Conservation (phyloP, 92 coral and sea anemone genomes). For the Zoanthus sociatus region DNA sequence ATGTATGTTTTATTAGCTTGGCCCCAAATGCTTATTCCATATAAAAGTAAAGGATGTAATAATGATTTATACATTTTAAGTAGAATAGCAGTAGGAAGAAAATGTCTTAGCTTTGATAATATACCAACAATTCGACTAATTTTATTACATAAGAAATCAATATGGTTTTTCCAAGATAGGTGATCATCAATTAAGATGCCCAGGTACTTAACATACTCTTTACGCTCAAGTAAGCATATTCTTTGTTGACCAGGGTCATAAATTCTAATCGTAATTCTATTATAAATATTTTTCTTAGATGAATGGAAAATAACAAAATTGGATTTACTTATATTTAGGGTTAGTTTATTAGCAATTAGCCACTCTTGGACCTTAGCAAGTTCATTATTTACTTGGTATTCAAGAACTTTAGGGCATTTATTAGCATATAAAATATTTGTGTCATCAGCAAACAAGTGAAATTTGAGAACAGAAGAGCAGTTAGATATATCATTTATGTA, state of each 20-base stretch:
- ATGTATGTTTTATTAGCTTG: too few species aligned
- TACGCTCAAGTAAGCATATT: conserved; percentile 28
- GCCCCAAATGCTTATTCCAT: too few species aligned
- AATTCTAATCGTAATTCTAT: conserved; percentile 25
- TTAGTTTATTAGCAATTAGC: conserved; percentile 50
- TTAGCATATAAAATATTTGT: conserved; percentile 19
- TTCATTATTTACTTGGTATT: conserved; percentile 22
- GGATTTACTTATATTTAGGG: conserved; percentile 23
- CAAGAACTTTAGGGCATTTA: conserved; percentile 28
- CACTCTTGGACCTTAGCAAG: conserved; percentile 25
- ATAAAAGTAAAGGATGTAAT: too few species aligned
- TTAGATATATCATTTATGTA: conserved; percentile 10
- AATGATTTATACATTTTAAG: conserved; percentile 20
- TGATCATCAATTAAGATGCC: conserved; percentile 16
- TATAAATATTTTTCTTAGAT: not conserved
- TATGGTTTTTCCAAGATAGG: conserved; percentile 30
- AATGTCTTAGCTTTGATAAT: conserved; percentile 32
- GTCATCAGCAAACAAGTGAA: conserved; percentile 9
- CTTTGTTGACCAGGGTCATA: conserved; percentile 4
- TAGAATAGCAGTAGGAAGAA: conserved; percentile 28
- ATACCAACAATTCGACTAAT: conserved; percentile 39
- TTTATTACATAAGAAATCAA: conserved; percentile 37
- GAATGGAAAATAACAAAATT: conserved; percentile 20
- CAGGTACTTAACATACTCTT: conserved; percentile 45
- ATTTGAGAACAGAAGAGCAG: not conserved